Evolutionary conservation across 2,888 invertebrate species (phyloP).

Genomic region (Cyaniris semiargus): DNA sequence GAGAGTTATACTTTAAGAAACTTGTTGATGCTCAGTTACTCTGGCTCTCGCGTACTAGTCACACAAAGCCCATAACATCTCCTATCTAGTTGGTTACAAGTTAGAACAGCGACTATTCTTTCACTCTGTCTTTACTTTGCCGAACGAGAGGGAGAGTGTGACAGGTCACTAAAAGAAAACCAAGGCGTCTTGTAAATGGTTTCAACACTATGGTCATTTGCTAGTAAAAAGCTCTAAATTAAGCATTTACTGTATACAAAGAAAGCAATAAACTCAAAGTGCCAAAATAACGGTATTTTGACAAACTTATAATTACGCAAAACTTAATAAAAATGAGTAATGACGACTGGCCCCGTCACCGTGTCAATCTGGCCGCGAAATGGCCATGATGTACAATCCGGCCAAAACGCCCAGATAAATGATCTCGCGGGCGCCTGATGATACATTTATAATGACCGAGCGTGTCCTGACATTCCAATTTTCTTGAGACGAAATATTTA

Average conservation of each 20-base stretch:
- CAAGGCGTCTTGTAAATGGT: too few species aligned
- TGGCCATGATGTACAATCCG: conserved; percentile 2
- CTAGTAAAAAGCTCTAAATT: too few species aligned
- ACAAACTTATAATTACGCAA: neutral
- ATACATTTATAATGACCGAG: conserved; percentile 14
- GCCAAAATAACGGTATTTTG: neutral
- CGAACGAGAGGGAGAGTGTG: too few species aligned
- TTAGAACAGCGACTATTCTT: too few species aligned
- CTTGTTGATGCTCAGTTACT: neutral
- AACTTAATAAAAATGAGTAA: conserved; percentile 28
- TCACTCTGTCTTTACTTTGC: too few species aligned
- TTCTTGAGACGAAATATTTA: conserved; percentile 18
- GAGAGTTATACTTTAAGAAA: neutral
- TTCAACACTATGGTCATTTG: too few species aligned
- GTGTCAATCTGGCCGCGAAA: conserved; percentile 6
- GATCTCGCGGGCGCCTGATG: neutral
- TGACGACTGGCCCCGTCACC: neutral
- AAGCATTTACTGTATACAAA: neutral
- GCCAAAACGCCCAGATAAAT: neutral
- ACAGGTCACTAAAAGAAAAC: too few species aligned
- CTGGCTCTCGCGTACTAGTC: too few species aligned
- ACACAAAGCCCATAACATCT: too few species aligned
- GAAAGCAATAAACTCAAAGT: neutral
- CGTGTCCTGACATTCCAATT: conserved; percentile 8
- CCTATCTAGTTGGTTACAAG: too few species aligned